phyloP scores from a whole-genome alignment of 2,888 invertebrate genomes.

The Aleiodes alternator region DNA sequence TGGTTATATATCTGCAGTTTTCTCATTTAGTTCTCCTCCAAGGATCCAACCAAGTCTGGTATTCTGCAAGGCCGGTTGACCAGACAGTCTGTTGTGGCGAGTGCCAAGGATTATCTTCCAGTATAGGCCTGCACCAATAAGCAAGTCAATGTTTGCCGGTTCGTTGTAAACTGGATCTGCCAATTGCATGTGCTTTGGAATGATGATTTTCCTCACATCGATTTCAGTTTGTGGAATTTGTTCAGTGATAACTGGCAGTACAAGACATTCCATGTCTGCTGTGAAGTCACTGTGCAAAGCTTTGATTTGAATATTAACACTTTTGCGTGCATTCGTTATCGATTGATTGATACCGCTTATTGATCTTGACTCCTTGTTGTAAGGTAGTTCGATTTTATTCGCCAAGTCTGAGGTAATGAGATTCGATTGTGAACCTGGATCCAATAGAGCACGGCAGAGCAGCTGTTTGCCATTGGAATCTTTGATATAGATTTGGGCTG shows the following conservation, averaged over 20 bases:
- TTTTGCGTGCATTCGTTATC: conserved; percentile 8
- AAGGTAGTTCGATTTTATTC: conserved; percentile 34
- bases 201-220: conserved; percentile 28
- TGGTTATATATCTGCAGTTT: not conserved
- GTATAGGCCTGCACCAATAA: conserved; percentile 39
- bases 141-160: not conserved
- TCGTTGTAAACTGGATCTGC: conserved; percentile 37
- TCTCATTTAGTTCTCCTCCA: conserved; percentile 33
- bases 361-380: conserved; percentile 32
- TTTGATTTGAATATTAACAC: not conserved
- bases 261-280: conserved; percentile 36
- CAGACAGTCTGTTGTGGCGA: conserved; percentile 25
- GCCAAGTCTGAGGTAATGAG: conserved; percentile 44
- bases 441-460: conserved; percentile 49
- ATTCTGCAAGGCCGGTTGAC: conserved; percentile 47
- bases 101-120: conserved; percentile 39
- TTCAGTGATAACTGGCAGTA: conserved; percentile 41
- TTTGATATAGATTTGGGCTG: conserved; percentile 32
- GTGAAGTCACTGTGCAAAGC: conserved; percentile 30
- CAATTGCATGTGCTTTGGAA: conserved; percentile 38
- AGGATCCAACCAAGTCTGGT: conserved; percentile 53
- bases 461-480: conserved; percentile 34
- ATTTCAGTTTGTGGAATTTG: conserved; percentile 38
- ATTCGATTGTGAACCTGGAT: conserved; percentile 50
- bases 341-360: conserved; percentile 43